Evolutionary conservation across 2,888 invertebrate species (phyloP), one percentile per base, ranked within the genome.

Genomic region (Anodontia alba): DNA sequence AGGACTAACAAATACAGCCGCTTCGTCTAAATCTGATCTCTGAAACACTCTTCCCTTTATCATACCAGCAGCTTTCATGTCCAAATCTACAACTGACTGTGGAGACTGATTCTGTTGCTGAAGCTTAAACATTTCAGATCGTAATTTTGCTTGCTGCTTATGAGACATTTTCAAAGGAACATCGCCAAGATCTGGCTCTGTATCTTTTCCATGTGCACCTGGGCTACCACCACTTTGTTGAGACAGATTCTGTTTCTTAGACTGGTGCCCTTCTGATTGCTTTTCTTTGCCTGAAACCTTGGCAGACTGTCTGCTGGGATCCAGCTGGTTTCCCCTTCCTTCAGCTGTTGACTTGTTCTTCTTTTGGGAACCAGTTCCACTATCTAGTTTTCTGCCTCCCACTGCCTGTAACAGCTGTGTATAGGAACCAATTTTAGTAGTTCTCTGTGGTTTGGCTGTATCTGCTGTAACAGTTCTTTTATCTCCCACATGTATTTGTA

Each of bases 331-430:
- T n/a, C 17, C 68, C 42, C 33, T 69, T 66, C 67, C 78, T 68
- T 57, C 68, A 78, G 66, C 66, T 29, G 57, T 5, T 26, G 57
- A 7, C 23, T 57, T 57, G 7, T 10, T 57, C 2, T 15, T 57
- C 7, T 10, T 3, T 33, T 29, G 10, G 23, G 62, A 62, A 33
- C 33, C 62, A 62, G 62, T 33, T 23, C 7, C 7, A 10, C 1
- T 7, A 17, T 10, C 33, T 33, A 33, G 62, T 62, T 23, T 33
- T 33, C 62, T 31, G 31, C 62, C 81, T 17, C 82, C 80, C 70
- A 78, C 78, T 7, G 82, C 66, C 70, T 78, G 62, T 36, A 84
- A 33, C 33, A 84, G 71, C 43, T 84, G 70, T 3, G 80, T 73
- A 62, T 84, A 84, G 31, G 80, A 84, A 26, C 83, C 83, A 36